phyloP scores from a whole-genome alignment of 64 coral and sea anemone genomes.

The Pocillopora damicornis region DNA sequence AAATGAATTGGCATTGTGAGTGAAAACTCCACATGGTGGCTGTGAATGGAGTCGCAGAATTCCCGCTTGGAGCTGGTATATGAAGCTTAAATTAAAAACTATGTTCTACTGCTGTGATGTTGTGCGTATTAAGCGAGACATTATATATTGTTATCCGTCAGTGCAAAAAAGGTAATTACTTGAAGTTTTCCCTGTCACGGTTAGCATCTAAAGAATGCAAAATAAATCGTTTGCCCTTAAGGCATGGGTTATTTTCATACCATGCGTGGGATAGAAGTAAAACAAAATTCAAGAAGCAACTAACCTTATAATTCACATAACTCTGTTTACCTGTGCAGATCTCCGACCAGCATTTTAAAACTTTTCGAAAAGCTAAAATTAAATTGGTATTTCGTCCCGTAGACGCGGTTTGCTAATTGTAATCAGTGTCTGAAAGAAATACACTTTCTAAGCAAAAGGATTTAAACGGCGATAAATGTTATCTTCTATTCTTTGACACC shows the following conservation, averaged over 20 bases:
- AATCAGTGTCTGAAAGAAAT: not conserved
- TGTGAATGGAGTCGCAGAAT: slow-evolving; percentile 6
- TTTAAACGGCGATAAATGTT: slow-evolving; percentile 36
- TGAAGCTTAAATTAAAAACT: slow-evolving; percentile 38
- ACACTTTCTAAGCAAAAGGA: slow-evolving; percentile 34
- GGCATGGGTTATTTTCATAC: slow-evolving; percentile 21
- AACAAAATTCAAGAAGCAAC: slow-evolving; percentile 27
- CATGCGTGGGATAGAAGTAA: slow-evolving; percentile 29
- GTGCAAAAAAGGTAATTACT: slow-evolving; percentile 49
- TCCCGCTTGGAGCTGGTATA: slow-evolving; percentile 9
- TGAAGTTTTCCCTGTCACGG: slow-evolving; percentile 31
- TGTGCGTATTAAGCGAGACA: slow-evolving; percentile 11
- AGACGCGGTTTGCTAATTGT: not conserved
- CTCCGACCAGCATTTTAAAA: not conserved
- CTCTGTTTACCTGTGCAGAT: not conserved
- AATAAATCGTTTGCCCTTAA: slow-evolving; percentile 18
- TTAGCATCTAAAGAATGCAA: slow-evolving; percentile 45
- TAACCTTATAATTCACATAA: not conserved
- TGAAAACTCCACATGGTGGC: slow-evolving; percentile 29
- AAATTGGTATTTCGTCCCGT: too few relatives aligned
- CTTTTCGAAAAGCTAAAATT: too few relatives aligned
- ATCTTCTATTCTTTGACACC: slow-evolving; percentile 22
- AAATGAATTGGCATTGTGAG: slow-evolving; percentile 31
- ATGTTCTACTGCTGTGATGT: slow-evolving; percentile 36
- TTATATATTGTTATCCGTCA: slow-evolving; percentile 15